Base-by-base conservation (phyloP, 2,888 invertebrate genomes). In the Temnothorax rugatulus region DNA sequence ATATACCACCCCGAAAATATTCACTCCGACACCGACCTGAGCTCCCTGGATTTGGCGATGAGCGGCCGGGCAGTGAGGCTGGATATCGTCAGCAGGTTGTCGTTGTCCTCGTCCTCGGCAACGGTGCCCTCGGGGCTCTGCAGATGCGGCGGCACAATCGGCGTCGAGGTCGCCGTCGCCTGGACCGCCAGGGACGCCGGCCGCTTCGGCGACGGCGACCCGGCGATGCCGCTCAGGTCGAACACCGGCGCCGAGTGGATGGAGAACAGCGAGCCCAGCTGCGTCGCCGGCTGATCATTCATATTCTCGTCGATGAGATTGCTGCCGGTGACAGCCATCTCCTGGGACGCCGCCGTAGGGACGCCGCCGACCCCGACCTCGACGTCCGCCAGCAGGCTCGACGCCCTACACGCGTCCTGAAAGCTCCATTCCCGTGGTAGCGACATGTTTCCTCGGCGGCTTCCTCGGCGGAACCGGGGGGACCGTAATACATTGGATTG, bases 41-140 rank as follows among this genome's bases (percentile, higher is more conserved):
- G 94, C 88, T 97, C 96, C 73, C 96, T 95, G 0, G 97, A 97
- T 86, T 97, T 97, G 50, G 97, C 97, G 88, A 97, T 96, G 91
- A 97, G 95, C 50, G 97, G 97, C 50, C 97, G 95, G 25, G 97
- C 97, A 44, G 97, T 97, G 89, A 97, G 96, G 86, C 97, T 97
- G 34, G 97, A 97, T 71, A 97, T 96, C 29, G 97, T 97, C 94
- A 97, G 95, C 88, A 97, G 95, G 84, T 97, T 97, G 93, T 97
- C 97, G 92, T 97, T 97, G 93, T 97, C 97, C 93, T 96, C 96
- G 91, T 97, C 97, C 34, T 96, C 95, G 86, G 93, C 93, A 91
- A 96, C 94, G 84, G 93, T 93, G 91, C 96, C 94, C 54, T 95
- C 95, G 88, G 96, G 95, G 93, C 94, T 94, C 82, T 93, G 91